phyloP scores from a whole-genome alignment of 2,797 vertebrate genomes.

The Borostomias antarcticus region DNA sequence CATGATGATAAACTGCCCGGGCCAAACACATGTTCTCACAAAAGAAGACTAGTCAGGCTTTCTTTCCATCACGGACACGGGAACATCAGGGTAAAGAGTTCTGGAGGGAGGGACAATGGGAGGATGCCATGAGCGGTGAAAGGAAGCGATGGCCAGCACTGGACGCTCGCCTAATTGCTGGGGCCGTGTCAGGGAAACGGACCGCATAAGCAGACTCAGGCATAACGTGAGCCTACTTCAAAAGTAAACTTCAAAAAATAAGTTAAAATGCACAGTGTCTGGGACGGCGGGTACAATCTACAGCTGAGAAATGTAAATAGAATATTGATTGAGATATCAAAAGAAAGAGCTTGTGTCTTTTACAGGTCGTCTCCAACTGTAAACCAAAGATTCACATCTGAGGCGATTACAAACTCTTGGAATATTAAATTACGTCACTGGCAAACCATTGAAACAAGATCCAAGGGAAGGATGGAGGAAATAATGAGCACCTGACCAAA shows the following conservation, averaged over 20 bases:
- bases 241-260: background rate
- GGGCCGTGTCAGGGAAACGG: background rate
- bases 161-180: background rate
- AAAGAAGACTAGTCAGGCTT: background rate
- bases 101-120: background rate
- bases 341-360: no score
- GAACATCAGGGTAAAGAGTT: background rate
- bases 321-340: no score
- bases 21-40: background rate
- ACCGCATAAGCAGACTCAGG: background rate
- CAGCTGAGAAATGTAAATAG: no score
- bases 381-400: no score
- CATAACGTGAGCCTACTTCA: background rate
- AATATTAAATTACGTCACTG: no score
- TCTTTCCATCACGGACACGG: background rate
- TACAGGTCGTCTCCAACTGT: no score
- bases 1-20: background rate
- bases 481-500: no score
- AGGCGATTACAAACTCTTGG: no score
- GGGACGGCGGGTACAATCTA: no score
- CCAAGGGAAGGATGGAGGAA: no score
- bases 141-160: background rate
- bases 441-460: no score
- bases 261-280: conserved; percentile 2
- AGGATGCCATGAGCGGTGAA: background rate